These are phyloP conservation scores for Polydrusus pterygomalis DNA, from an alignment of 2,888 invertebrate genomes.

Conservation along the genomic window DNA sequence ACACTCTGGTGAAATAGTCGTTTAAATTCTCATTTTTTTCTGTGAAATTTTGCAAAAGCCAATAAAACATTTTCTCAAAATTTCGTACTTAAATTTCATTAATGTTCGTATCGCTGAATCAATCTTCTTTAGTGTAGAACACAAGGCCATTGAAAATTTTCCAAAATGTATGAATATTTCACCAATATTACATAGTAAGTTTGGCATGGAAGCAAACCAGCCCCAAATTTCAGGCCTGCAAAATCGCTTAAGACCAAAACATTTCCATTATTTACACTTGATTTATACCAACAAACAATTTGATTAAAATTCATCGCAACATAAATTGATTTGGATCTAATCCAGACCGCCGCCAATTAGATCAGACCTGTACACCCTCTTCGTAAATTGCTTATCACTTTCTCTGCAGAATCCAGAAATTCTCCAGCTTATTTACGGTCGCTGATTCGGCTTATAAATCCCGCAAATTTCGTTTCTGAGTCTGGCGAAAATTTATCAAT, in stretches of 20 bases:
- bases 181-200: too few relatives aligned
- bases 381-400: constrained; percentile 46
- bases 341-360: constrained; percentile 36
- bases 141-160: too few relatives aligned
- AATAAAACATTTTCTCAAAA: too few relatives aligned
- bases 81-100: too few relatives aligned
- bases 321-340: constrained; percentile 32
- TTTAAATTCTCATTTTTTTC: too few relatives aligned
- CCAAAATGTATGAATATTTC: too few relatives aligned
- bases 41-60: too few relatives aligned
- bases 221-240: too few relatives aligned
- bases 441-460: constrained; percentile 42
- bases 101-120: too few relatives aligned
- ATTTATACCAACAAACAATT: neutral
- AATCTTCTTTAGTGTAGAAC: too few relatives aligned
- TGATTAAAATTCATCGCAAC: constrained; percentile 3
- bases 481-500: constrained; percentile 42
- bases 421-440: constrained; percentile 42
- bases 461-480: constrained; percentile 35
- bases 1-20: too few relatives aligned
- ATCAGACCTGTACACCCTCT: neutral
- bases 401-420: constrained; percentile 34
- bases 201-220: too few relatives aligned
- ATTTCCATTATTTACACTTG: neutral
- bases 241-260: neutral